Conservation (phyloP, 2,797 vertebrate genomes). For the Periophthalmus magnuspinnatus region DNA sequence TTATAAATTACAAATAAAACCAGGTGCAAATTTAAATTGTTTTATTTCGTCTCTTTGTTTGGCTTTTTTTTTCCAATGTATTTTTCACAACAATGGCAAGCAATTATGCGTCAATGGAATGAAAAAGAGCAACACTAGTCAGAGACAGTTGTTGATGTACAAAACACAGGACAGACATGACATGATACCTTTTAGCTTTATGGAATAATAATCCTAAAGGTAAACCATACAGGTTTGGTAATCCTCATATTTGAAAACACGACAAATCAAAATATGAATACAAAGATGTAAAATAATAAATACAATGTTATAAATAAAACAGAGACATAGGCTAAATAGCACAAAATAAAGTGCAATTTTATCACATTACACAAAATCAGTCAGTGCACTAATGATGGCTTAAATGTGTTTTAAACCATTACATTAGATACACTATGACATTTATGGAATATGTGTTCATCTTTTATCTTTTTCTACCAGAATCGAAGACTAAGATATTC, state of each 20-base stretch:
- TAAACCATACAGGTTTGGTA: constrained; percentile 36
- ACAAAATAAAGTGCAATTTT: constrained; percentile 73
- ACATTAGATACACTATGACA: constrained; percentile 16
- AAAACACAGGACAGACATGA: constrained; percentile 41
- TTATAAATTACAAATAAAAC: background rate
- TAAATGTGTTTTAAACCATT: constrained; percentile 17
- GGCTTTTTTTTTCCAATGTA: background rate
- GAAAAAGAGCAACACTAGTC: background rate
- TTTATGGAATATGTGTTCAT: constrained; percentile 18
- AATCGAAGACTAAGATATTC: constrained; percentile 20
- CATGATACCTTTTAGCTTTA: constrained; percentile 33
- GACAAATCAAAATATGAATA: constrained; percentile 15
- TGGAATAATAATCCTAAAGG: constrained; percentile 22
- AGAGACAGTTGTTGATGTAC: constrained; percentile 18
- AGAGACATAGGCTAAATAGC: constrained; percentile 34
- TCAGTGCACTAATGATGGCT: constrained; percentile 29
- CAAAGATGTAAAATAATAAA: constrained; percentile 40
- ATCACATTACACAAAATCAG: constrained; percentile 43
- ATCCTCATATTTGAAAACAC: constrained; percentile 22
- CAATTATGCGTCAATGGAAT: background rate
- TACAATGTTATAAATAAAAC: constrained; percentile 55
- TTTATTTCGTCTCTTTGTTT: background rate
- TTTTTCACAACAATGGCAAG: background rate
- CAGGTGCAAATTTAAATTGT: background rate
- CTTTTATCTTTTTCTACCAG: constrained; percentile 1